Conservation (phyloP, 2,888 invertebrate genomes). For the Pseudoips prasinana region DNA sequence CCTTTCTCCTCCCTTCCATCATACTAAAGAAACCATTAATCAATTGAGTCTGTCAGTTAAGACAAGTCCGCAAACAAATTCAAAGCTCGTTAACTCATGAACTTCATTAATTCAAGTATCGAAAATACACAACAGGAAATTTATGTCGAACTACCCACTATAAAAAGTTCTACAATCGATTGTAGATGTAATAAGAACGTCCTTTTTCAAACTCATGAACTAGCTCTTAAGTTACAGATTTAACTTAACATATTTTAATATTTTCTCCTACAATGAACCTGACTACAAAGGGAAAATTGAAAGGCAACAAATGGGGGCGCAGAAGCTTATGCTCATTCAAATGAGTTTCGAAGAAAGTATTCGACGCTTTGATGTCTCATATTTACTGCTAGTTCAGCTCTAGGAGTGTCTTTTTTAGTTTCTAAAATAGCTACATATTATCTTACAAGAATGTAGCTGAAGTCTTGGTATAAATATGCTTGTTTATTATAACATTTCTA, state of each 20-base stretch:
- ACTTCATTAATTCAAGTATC: conserved; percentile 19
- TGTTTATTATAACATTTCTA: no score
- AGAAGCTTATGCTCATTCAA: conserved; percentile 72
- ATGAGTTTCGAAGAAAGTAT: conserved; percentile 65
- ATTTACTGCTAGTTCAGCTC: conserved; percentile 37
- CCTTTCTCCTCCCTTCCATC: conserved; percentile 10
- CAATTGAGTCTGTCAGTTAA: conserved; percentile 26
- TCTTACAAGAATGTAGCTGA: not conserved
- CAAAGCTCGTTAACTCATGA: conserved; percentile 24
- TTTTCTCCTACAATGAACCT: conserved; percentile 54
- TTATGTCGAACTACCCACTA: conserved; percentile 12
- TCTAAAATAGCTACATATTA: conserved; percentile 14
- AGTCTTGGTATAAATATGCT: conserved; percentile 1
- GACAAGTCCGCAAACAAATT: conserved; percentile 20
- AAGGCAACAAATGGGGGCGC: conserved; percentile 65
- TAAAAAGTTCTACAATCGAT: conserved; percentile 31
- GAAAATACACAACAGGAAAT: conserved; percentile 9
- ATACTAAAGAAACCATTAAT: conserved; percentile 16
- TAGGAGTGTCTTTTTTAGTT: conserved; percentile 21
- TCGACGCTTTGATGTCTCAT: conserved; percentile 66
- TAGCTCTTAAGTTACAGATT: conserved; percentile 54
- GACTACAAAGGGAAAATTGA: conserved; percentile 66
- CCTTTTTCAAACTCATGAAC: conserved; percentile 38
- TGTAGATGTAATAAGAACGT: conserved; percentile 24
- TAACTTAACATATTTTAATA: conserved; percentile 72